Percentiles rank a stretch among this genome's conserved stretches.
Conservation (phyloP, 1,140 invertebrate species). For the Trichonephila inaurata region DNA sequence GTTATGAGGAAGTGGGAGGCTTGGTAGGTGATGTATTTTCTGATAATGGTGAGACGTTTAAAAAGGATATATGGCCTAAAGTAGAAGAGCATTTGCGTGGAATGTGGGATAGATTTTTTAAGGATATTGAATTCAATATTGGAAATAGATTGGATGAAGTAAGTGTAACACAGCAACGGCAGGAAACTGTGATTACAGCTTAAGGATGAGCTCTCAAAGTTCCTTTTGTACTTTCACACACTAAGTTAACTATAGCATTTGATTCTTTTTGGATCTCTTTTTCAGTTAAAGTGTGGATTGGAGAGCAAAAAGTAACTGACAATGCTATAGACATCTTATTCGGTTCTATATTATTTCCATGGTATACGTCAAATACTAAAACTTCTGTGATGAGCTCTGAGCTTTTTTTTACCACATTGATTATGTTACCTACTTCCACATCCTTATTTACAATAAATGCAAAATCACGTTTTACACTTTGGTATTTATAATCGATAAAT, state of each 20-base stretch:
- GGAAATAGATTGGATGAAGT: not conserved
- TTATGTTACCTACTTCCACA: constrained; percentile 16
- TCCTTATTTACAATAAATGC: constrained; percentile 35
- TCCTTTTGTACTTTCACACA: constrained; percentile 5
- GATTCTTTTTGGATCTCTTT: constrained; percentile 13
- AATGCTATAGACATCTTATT: not conserved
- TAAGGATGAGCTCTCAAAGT: constrained; percentile 2
- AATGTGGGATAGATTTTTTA: constrained; percentile 52
- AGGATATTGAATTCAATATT: constrained; percentile 43
- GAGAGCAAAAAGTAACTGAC: not conserved
- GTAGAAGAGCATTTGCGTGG: constrained; percentile 40
- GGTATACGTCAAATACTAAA: not conserved
- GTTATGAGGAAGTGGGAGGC: too few species aligned
- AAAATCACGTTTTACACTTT: constrained; percentile 31
- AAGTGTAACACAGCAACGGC: too few species aligned
- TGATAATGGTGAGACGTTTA: too few species aligned
- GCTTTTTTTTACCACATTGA: constrained; percentile 27
- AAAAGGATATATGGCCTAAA: not conserved
- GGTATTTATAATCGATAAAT: constrained; percentile 28
- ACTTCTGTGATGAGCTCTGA: constrained; percentile 23
- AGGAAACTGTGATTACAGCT: not conserved
- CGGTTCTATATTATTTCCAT: constrained; percentile 1
- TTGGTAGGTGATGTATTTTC: too few species aligned
- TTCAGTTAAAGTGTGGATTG: not conserved
- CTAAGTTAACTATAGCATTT: not conserved